These are phyloP conservation scores for Tetranychus urticae DNA, from an alignment of 1,140 invertebrate genomes.

Conservation along the genomic window DNA sequence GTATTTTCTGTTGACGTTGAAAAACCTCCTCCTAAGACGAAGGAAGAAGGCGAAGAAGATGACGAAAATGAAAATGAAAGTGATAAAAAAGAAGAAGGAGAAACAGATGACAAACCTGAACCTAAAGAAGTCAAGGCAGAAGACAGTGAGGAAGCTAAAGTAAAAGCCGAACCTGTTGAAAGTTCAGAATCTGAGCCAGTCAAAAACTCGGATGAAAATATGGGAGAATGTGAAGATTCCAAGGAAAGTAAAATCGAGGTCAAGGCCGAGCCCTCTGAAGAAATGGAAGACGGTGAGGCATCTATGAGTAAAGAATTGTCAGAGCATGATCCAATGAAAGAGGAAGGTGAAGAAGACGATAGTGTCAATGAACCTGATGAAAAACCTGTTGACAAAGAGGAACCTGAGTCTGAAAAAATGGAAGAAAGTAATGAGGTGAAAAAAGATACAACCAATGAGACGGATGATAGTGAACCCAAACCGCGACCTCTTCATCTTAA, in stretches of 20 bases:
- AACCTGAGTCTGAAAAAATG: slow-evolving; percentile 23
- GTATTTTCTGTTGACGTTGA: slow-evolving; percentile 7
- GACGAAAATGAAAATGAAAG: slow-evolving; percentile 12
- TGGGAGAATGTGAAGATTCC: slow-evolving; percentile 17
- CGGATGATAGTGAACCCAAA: slow-evolving; percentile 8
- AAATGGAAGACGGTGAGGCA: slow-evolving; percentile 11
- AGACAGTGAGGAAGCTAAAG: background rate
- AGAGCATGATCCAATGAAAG: slow-evolving; percentile 18
- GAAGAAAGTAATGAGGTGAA: slow-evolving; percentile 3
- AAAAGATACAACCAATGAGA: slow-evolving; percentile 4
- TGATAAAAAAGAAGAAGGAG: slow-evolving; percentile 9
- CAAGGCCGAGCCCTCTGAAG: slow-evolving; percentile 11
- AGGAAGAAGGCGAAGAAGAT: slow-evolving; percentile 10
- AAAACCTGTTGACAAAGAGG: background rate
- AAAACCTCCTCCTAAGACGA: slow-evolving; percentile 1
- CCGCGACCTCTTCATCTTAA: slow-evolving; percentile 52
- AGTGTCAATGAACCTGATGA: slow-evolving; percentile 13
- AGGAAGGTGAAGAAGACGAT: slow-evolving; percentile 22
- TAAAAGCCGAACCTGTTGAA: background rate
- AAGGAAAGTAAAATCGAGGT: slow-evolving; percentile 12
- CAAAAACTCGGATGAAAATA: slow-evolving; percentile 8
- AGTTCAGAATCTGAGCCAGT: slow-evolving; percentile 4
- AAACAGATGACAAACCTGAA: background rate
- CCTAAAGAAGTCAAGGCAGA: background rate
- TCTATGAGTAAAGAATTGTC: slow-evolving; percentile 16